A percentile compares a stretch with the other conserved stretches of the same genome.
phyloP scores from a whole-genome alignment of 2,113 vertebrate genomes.

The Dolichotis patagonum region DNA sequence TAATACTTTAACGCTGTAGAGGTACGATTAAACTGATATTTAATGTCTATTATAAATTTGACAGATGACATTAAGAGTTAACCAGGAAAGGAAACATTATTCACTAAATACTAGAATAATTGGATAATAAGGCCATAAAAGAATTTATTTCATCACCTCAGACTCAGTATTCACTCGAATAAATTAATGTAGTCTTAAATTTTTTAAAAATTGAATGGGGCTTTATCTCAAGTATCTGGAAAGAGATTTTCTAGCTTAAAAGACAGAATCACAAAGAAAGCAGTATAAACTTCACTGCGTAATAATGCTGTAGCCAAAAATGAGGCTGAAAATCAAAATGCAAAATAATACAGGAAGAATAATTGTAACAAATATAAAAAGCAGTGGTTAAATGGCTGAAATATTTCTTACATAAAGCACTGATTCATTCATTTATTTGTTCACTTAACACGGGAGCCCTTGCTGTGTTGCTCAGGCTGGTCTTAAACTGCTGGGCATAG shows the following conservation, averaged over 20 bases:
- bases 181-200: not conserved
- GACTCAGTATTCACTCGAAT: not conserved
- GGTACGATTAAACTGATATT: not conserved
- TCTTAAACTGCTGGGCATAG: not conserved
- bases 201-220: not conserved
- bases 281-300: not conserved
- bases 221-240: constrained; percentile 44
- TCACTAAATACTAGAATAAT: constrained; percentile 2
- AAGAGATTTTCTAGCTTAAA: not conserved
- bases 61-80: not conserved
- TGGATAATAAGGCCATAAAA: not conserved
- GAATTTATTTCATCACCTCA: not conserved
- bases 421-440: not conserved
- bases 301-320: not conserved
- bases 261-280: constrained; percentile 8
- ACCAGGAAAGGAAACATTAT: not conserved
- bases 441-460: not conserved
- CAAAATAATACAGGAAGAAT: not conserved
- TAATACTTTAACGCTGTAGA: not conserved
- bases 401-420: not conserved
- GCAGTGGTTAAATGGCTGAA: not conserved
- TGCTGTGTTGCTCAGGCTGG: not conserved
- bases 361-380: constrained; percentile 23
- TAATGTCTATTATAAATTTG: not conserved
- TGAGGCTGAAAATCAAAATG: constrained; percentile 13